These are phyloP conservation scores for Pungitius pungitius DNA, from an alignment of 2,113 vertebrate genomes.

Conservation along the genomic window DNA sequence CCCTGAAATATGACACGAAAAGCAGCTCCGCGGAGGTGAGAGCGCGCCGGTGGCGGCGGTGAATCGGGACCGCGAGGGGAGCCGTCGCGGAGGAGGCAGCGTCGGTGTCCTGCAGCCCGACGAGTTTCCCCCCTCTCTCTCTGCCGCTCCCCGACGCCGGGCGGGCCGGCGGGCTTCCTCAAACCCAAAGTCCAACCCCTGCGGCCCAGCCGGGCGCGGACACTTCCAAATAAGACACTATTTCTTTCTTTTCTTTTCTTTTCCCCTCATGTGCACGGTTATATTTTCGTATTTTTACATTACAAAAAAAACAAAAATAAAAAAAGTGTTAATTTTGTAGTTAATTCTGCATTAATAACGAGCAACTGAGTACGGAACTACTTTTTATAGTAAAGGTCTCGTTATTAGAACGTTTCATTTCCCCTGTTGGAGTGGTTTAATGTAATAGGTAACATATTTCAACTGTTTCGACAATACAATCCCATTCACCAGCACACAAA, in stretches of 20 bases:
- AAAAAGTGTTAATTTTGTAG: neutral
- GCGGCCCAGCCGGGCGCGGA: constrained; percentile 45
- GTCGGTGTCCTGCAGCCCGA: constrained; percentile 50
- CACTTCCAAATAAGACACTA: constrained; percentile 53
- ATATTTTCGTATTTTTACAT: neutral
- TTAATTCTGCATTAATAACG: neutral
- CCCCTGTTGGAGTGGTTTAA: neutral
- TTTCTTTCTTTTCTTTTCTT: neutral
- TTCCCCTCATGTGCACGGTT: neutral
- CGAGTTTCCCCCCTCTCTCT: constrained; percentile 42
- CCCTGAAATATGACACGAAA: constrained; percentile 27
- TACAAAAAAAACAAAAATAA: neutral
- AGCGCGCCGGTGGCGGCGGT: neutral
- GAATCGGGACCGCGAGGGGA: neutral
- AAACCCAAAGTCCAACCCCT: constrained; percentile 41
- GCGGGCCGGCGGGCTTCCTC: constrained; percentile 64
- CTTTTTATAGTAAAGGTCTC: neutral
- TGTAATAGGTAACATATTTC: neutral
- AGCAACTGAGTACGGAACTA: neutral
- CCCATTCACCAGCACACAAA: neutral
- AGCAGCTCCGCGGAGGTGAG: neutral
- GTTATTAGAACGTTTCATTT: neutral
- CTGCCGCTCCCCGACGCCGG: constrained; percentile 55
- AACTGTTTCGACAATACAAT: neutral
- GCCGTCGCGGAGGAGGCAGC: constrained; percentile 37